Evolutionary conservation across 1,140 invertebrate genomes (phyloP).

Genomic region (Archegozetes longisetosus): DNA sequence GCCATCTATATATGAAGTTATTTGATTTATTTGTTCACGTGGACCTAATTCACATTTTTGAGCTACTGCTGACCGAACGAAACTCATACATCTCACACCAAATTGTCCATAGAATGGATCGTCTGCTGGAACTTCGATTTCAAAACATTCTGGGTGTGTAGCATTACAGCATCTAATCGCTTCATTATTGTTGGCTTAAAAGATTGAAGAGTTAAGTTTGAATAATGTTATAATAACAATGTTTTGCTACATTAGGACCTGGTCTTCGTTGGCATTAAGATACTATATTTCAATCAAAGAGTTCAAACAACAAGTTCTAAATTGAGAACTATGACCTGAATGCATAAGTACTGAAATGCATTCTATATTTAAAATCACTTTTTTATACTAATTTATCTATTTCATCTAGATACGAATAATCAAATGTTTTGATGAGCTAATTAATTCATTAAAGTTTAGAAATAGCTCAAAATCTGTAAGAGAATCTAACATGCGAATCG

Average conservation of each 20-base stretch:
- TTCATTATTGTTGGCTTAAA: constrained; percentile 35
- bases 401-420: too few species aligned
- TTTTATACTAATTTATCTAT: too few species aligned
- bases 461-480: too few species aligned
- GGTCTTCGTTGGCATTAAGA: too few species aligned
- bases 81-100: constrained; percentile 20
- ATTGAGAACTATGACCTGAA: constrained; percentile 3
- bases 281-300: too few species aligned
- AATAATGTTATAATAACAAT: too few species aligned
- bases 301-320: constrained; percentile 4
- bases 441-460: too few species aligned
- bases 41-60: constrained; percentile 18
- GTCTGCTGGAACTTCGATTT: constrained; percentile 19
- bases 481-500: too few species aligned
- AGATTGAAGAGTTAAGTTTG: constrained; percentile 35
- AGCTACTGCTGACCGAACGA: constrained; percentile 18
- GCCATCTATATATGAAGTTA: constrained; percentile 89
- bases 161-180: constrained; percentile 22
- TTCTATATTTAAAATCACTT: too few species aligned
- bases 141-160: constrained; percentile 21
- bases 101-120: constrained; percentile 22
- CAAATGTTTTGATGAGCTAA: too few species aligned
- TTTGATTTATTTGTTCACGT: constrained; percentile 88
- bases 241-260: too few species aligned
- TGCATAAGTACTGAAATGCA: constrained; percentile 64